A percentile compares a stretch with the other conserved stretches of the same genome.
Conservation (phyloP, 2,113 vertebrate genomes). For the Bostrychus sinensis region DNA sequence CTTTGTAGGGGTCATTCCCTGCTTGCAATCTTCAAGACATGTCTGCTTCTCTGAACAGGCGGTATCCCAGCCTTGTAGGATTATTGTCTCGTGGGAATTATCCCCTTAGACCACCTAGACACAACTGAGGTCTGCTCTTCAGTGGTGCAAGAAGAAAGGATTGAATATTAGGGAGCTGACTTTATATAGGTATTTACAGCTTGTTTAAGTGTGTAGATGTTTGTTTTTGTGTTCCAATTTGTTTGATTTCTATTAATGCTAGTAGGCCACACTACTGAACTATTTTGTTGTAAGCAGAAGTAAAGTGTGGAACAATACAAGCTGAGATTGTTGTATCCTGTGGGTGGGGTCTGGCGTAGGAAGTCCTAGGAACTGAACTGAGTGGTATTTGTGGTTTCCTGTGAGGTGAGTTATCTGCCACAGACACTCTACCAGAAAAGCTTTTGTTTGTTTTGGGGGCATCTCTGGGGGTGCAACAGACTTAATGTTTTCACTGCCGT, state of each 20-base stretch:
- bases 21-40: conserved; percentile 43
- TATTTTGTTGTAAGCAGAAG: conserved; percentile 47
- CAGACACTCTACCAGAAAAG: conserved; percentile 31
- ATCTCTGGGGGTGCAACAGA: background rate
- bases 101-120: conserved; percentile 69
- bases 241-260: background rate
- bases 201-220: conserved; percentile 54
- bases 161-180: conserved; percentile 46
- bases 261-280: background rate
- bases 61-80: conserved; percentile 51
- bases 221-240: conserved; percentile 15
- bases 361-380: conserved; percentile 74
- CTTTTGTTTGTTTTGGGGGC: conserved; percentile 6
- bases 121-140: conserved; percentile 31
- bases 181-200: conserved; percentile 51
- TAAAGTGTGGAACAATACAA: conserved; percentile 70
- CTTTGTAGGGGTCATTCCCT: conserved; percentile 49
- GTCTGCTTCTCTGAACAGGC: conserved; percentile 46
- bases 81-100: conserved; percentile 68
- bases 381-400: conserved; percentile 78
- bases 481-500: background rate
- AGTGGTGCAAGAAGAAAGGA: conserved; percentile 40
- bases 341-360: conserved; percentile 74
- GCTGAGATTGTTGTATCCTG: conserved; percentile 71
- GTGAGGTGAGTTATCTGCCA: conserved; percentile 65